These are phyloP conservation scores for Tetrao urogallus DNA, from an alignment of 2,113 vertebrate genomes.

Conservation along the genomic window DNA sequence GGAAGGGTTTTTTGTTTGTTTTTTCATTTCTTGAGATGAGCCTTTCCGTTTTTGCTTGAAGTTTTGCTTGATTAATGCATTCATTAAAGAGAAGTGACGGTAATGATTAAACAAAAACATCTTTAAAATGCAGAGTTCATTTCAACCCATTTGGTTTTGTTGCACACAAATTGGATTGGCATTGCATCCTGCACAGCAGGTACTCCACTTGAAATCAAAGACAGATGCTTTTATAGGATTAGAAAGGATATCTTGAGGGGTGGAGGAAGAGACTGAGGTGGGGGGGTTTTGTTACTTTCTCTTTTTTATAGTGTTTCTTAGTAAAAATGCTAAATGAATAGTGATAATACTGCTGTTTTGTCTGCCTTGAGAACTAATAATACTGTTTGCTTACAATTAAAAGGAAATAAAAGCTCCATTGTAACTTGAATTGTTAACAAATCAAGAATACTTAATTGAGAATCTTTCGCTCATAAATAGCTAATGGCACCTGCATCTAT, in stretches of 20 bases:
- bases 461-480: constrained; percentile 73
- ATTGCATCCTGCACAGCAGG: constrained; percentile 82
- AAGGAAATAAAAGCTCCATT: constrained; percentile 73
- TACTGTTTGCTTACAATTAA: constrained; percentile 76
- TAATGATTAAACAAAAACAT: constrained; percentile 83
- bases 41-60: constrained; percentile 65
- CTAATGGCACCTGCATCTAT: constrained; percentile 75
- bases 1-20: neutral
- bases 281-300: constrained; percentile 18
- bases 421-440: constrained; percentile 69
- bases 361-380: constrained; percentile 52
- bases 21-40: constrained; percentile 57
- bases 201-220: constrained; percentile 83
- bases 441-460: constrained; percentile 74
- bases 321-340: constrained; percentile 66
- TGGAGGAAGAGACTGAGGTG: constrained; percentile 63
- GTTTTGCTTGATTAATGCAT: constrained; percentile 82
- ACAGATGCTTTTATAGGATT: constrained; percentile 83
- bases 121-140: constrained; percentile 83
- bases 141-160: constrained; percentile 82
- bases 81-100: constrained; percentile 80
- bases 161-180: constrained; percentile 82
- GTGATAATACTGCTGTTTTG: constrained; percentile 55
- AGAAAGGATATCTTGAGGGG: constrained; percentile 78
- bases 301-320: constrained; percentile 56